Percentiles rank a stretch among this genome's conserved stretches.
These are phyloP conservation scores for Lagria hirta DNA, from an alignment of 2,888 invertebrate genomes.

Conservation along the genomic window DNA sequence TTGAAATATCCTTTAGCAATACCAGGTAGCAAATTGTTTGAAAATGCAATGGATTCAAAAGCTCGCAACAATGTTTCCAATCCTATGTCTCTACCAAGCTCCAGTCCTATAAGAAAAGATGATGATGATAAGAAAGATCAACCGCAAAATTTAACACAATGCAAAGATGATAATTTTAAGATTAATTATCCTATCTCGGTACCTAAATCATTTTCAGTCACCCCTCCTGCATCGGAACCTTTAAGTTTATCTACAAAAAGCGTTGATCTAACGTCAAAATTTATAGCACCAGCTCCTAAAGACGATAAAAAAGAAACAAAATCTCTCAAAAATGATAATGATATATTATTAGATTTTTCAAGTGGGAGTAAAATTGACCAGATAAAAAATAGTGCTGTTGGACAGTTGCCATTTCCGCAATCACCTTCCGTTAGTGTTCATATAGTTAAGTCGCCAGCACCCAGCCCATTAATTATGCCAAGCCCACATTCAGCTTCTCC, in stretches of 20 bases:
- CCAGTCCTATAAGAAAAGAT: slow-evolving; percentile 30
- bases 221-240: slow-evolving; percentile 34
- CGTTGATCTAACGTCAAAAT: slow-evolving; percentile 55
- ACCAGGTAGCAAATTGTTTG: slow-evolving; percentile 45
- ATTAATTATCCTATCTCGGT: slow-evolving; percentile 12
- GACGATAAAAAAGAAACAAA: slow-evolving; percentile 45
- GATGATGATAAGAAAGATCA: slow-evolving; percentile 44
- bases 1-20: slow-evolving; percentile 47
- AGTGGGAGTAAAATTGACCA: slow-evolving; percentile 21
- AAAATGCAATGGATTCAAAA: slow-evolving; percentile 48
- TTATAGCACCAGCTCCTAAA: slow-evolving; percentile 51
- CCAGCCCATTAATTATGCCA: slow-evolving; percentile 67
- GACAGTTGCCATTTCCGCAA: slow-evolving; percentile 52
- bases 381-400: slow-evolving; percentile 10
- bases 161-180: slow-evolving; percentile 14
- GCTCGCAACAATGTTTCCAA: slow-evolving; percentile 44
- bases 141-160: slow-evolving; percentile 38
- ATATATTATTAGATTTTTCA: slow-evolving; percentile 65
- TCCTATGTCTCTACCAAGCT: slow-evolving; percentile 26
- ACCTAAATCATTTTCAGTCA: slow-evolving; percentile 6
- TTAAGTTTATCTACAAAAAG: slow-evolving; percentile 50
- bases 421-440: slow-evolving; percentile 74
- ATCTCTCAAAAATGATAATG: slow-evolving; percentile 50
- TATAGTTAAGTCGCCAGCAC: slow-evolving; percentile 76
- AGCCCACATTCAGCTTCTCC: slow-evolving; percentile 71